phyloP scores from a whole-genome alignment of 2,888 invertebrate species.

The Caenorhabditis becei region DNA sequence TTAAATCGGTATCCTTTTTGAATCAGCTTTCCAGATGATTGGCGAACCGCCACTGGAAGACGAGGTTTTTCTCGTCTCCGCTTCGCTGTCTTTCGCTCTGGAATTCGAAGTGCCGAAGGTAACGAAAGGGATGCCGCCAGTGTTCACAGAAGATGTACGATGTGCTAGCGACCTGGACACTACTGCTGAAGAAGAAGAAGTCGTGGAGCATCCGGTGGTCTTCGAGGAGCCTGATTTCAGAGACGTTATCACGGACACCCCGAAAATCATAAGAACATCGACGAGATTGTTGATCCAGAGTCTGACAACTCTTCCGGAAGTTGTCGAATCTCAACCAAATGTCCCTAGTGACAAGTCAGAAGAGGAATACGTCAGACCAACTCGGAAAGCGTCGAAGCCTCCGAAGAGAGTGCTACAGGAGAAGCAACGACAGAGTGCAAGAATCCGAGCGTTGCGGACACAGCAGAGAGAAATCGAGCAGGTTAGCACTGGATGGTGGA shows the following conservation, averaged over 20 bases:
- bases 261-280: background rate
- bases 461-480: background rate
- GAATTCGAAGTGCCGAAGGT: slow-evolving; percentile 4
- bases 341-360: background rate
- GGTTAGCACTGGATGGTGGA: background rate
- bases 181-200: background rate
- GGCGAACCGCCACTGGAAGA: background rate
- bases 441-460: background rate
- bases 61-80: background rate
- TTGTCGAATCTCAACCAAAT: background rate
- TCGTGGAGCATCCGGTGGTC: background rate
- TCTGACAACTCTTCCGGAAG: background rate
- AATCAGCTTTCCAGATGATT: slow-evolving; percentile 17
- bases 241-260: background rate
- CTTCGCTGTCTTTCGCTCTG: slow-evolving; percentile 19
- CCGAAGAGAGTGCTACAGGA: too few species aligned
- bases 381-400: too few species aligned
- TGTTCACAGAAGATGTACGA: background rate
- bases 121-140: background rate
- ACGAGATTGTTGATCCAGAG: background rate
- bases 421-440: background rate
- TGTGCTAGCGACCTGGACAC: background rate
- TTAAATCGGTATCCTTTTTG: background rate
- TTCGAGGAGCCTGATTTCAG: background rate
- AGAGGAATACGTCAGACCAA: background rate